A percentile compares a stretch with the other conserved stretches of the same genome.
Evolutionary conservation across 2,113 vertebrate genomes (phyloP).

Genomic region (Gambusia affinis): DNA sequence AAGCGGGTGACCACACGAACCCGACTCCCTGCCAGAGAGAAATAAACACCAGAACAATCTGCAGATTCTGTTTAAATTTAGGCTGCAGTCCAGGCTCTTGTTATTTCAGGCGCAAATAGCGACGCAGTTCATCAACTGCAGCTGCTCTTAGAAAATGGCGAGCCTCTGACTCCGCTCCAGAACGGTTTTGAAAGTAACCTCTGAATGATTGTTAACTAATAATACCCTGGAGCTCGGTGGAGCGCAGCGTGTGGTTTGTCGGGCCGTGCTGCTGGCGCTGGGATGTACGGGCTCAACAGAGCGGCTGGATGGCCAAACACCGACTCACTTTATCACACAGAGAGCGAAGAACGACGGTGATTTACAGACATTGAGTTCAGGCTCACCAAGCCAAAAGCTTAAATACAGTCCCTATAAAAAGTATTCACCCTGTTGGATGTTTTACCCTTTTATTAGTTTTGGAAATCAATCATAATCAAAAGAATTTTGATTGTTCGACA

Average conservation of each 20-base stretch:
- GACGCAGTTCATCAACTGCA: background rate
- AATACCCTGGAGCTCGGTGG: conserved; percentile 34
- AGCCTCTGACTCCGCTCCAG: conserved; percentile 23
- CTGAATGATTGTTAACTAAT: conserved; percentile 48
- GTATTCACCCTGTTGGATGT: no score
- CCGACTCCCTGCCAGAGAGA: conserved; percentile 45
- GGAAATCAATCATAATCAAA: no score
- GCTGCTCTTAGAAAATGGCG: conserved; percentile 9
- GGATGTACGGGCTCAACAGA: conserved; percentile 42
- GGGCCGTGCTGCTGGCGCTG: conserved; percentile 30
- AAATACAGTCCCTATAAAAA: no score
- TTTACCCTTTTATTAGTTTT: no score
- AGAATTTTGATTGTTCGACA: no score
- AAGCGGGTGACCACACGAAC: conserved; percentile 49
- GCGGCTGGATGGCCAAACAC: conserved; percentile 47
- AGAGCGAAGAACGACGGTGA: conserved; percentile 3
- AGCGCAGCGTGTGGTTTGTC: conserved; percentile 1
- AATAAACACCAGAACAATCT: conserved; percentile 47
- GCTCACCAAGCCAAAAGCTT: background rate
- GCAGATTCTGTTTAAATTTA: conserved; percentile 31
- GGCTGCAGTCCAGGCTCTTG: conserved; percentile 15
- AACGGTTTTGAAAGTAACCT: conserved; percentile 23
- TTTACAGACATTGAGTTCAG: conserved; percentile 12
- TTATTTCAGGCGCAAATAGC: conserved; percentile 26
- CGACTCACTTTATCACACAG: conserved; percentile 46